Evolutionary conservation across 2,888 invertebrate species (phyloP), one percentile per base, ranked within the genome.

Genomic region (Eutolmus rufibarbis): DNA sequence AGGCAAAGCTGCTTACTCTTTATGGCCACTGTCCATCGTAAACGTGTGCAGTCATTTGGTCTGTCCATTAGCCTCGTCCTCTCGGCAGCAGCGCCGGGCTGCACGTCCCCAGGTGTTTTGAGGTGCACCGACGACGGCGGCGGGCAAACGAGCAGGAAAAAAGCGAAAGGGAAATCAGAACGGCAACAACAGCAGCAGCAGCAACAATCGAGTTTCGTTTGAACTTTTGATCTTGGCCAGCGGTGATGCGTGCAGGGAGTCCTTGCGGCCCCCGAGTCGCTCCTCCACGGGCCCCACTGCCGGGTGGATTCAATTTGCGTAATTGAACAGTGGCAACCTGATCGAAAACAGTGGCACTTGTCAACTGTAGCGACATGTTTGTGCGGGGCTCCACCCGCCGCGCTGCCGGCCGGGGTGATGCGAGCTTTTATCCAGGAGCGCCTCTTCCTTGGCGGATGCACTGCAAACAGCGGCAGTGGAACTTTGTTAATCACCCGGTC

Each of bases 321-420:
- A 82, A 82, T 82, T 82, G 82, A 82, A 82, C 82, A 82, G 57
- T 57, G 82, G 82, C 57, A 82, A 57, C 57, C 82, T 82, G 82
- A 82, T 82, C 82, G 46, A 82, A 57, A 82, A 82, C 82, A 82
- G 57, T 82, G 57, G 82, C 82, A 82, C 82, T 82, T 82, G 82
- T 82, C 82, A 82, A 82, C 57, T 82, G 34, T 37, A 82, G 28
- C 57, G 82, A 57, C 82, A 57, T 57, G 82, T 82, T n/a, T 82
- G 40, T 37, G 16, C 9, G 66, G 37, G 56, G 23, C 37, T 3
- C 14, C 76, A 34, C 37, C n/a, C 14, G 14, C 28, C 37, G 76
- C 28, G 12, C 5, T 8, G 2, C 4, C 4, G 14, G 37, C n/a
- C 1, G 76, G 76, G n/a, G 0, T 28, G 34, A 34, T 14, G 82